phyloP scores from a whole-genome alignment of 2,888 invertebrate species.

The Cenopis cana region DNA sequence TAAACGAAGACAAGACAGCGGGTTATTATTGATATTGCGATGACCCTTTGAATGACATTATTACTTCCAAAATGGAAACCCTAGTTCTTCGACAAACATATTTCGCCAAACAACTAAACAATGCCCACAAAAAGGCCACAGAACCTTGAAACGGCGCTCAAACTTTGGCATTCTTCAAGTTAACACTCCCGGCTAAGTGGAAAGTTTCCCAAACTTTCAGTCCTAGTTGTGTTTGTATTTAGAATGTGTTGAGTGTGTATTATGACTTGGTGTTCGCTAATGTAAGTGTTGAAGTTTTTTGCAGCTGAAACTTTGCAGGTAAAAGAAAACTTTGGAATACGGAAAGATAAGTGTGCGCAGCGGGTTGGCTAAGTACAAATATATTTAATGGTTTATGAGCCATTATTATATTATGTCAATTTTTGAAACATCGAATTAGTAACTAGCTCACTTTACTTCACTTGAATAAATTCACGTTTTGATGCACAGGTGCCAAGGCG shows the following conservation, averaged over 20 bases:
- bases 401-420: not conserved
- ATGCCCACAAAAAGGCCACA: conserved; percentile 45
- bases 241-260: conserved; percentile 38
- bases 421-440: not conserved
- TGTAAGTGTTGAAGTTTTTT: conserved; percentile 35
- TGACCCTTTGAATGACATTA: not conserved
- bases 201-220: conserved; percentile 50
- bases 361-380: not conserved
- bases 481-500: too few relatives aligned
- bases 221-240: conserved; percentile 42
- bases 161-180: conserved; percentile 57
- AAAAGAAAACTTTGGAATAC: not conserved
- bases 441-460: not conserved
- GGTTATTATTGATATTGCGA: too few relatives aligned
- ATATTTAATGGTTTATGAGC: not conserved
- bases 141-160: conserved; percentile 47
- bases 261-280: conserved; percentile 36
- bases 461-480: too few relatives aligned
- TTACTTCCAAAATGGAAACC: not conserved
- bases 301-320: conserved; percentile 18
- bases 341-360: not conserved
- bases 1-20: too few relatives aligned
- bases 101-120: conserved; percentile 27
- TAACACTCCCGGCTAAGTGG: conserved; percentile 52
- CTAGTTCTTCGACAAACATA: conserved; percentile 26